These are phyloP conservation scores for Lethocerus indicus DNA, from an alignment of 1,140 invertebrate species.

Conservation along the genomic window DNA sequence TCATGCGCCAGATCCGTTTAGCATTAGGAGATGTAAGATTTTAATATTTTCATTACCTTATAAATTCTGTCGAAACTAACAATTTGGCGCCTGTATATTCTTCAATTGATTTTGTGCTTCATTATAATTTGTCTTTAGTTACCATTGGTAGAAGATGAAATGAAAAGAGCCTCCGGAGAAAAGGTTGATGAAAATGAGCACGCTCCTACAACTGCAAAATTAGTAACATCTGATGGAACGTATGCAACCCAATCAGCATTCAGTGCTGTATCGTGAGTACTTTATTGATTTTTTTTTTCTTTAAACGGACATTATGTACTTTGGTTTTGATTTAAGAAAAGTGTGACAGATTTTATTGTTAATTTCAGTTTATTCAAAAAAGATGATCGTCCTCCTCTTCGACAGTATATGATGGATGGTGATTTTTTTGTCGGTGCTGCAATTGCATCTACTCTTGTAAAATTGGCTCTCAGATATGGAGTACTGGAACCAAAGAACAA, in stretches of 20 bases:
- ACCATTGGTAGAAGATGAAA: conserved; percentile 79
- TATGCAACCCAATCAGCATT: conserved; percentile 97
- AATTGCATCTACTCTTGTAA: conserved; percentile 77
- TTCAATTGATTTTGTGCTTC: background rate
- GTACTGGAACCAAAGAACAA: conserved; percentile 29
- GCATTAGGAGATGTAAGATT: conserved; percentile 54
- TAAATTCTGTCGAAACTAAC: no score
- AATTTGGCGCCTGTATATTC: no score
- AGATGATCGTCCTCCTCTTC: conserved; percentile 57
- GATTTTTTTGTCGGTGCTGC: conserved; percentile 94
- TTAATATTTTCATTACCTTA: background rate
- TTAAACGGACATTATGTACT: background rate
- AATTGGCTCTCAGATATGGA: conserved; percentile 67
- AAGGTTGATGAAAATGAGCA: conserved; percentile 30
- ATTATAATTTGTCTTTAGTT: conserved; percentile 28
- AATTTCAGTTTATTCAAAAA: conserved; percentile 27
- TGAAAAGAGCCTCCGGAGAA: conserved; percentile 50
- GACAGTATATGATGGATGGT: conserved; percentile 81
- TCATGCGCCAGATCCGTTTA: conserved; percentile 56
- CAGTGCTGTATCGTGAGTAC: conserved; percentile 49
- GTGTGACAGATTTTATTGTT: background rate
- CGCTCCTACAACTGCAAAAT: conserved; percentile 28
- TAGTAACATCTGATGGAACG: conserved; percentile 96
- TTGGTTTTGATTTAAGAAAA: background rate
- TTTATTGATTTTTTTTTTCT: background rate